Evolutionary conservation across 2,888 invertebrate genomes (phyloP), one percentile per base, ranked within the genome.

Genomic region (Euclidia mi): DNA sequence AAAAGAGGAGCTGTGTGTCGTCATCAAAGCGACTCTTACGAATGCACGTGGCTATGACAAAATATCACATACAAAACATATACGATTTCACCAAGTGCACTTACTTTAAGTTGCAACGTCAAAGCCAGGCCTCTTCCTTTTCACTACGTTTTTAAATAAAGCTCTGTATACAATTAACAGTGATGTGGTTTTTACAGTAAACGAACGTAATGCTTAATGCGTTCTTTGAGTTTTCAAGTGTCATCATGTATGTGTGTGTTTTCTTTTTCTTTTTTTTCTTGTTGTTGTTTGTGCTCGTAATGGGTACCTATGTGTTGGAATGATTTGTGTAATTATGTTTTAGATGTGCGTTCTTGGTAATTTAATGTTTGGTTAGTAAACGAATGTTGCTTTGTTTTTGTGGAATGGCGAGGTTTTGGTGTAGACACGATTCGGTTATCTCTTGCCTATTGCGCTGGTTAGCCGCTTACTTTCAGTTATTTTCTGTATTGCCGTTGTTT

Each of bases 41-140:
- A 61, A 66, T 66, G 78, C 81, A 81, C 82, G 81, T 79, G 81
- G 72, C 71, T 75, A 65, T 72, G 59, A 73, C 70, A 76, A 73
- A 73, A 69, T 74, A 65, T 58, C 66, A 64, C 71, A 64, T 62
- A 78, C 79, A 87, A 86, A 87, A 86, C 87, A 84, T 81, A 81
- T 83, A 82, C 81, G 77, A 82, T 82, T 80, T 75, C 76, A 59
- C 65, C 9, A 67, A 90, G 90, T 64, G 81, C 86, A 56, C 89
- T 92, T 56, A 62, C 76, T 74, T 80, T 86, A 86, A 89, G 82
- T 89, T 82, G 82, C 81, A 83, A 84, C 85, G 83, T 91, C 92
- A 92, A 93, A 93, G 92, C 80, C 59, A 74, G 64, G 68, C 76
- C 87, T 91, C 91, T 90, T 93, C 92, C 92, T 91, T 90, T 93